A percentile compares a stretch with the other conserved stretches of the same genome.
These are phyloP conservation scores for Gallinago paraguaiae DNA, from an alignment of 2,113 vertebrate species.

Conservation along the genomic window DNA sequence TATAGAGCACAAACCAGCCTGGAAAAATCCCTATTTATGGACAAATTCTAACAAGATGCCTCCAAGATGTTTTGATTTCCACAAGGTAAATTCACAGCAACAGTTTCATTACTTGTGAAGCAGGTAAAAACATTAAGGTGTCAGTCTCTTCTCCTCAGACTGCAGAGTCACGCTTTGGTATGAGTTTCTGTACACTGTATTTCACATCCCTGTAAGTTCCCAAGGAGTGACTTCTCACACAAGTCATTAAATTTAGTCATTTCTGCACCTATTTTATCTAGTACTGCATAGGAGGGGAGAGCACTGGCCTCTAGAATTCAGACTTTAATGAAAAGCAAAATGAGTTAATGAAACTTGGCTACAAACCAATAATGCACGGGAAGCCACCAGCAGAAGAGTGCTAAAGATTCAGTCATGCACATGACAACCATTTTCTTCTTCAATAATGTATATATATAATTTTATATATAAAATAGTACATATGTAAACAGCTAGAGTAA, in stretches of 20 bases:
- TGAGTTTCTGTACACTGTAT: background rate
- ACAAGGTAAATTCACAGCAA: background rate
- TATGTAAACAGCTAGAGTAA: background rate
- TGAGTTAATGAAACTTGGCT: background rate
- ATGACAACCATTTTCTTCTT: background rate
- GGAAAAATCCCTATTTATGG: background rate
- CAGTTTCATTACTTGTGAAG: background rate
- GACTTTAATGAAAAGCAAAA: background rate
- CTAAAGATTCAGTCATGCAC: background rate
- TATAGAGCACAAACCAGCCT: background rate
- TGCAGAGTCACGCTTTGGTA: background rate
- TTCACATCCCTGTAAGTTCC: background rate
- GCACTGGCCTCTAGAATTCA: background rate
- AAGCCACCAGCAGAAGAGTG: background rate
- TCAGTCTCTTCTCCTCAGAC: background rate
- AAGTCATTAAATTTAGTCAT: background rate
- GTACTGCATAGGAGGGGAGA: background rate
- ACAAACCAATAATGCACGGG: background rate
- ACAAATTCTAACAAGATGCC: background rate
- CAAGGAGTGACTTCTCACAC: background rate
- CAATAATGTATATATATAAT: background rate
- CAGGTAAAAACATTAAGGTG: background rate
- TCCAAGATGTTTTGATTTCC: background rate
- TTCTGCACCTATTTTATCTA: background rate
- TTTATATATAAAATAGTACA: background rate